Evolutionary conservation across 2,113 vertebrate genomes (phyloP).

Genomic region (Callipepla californica): DNA sequence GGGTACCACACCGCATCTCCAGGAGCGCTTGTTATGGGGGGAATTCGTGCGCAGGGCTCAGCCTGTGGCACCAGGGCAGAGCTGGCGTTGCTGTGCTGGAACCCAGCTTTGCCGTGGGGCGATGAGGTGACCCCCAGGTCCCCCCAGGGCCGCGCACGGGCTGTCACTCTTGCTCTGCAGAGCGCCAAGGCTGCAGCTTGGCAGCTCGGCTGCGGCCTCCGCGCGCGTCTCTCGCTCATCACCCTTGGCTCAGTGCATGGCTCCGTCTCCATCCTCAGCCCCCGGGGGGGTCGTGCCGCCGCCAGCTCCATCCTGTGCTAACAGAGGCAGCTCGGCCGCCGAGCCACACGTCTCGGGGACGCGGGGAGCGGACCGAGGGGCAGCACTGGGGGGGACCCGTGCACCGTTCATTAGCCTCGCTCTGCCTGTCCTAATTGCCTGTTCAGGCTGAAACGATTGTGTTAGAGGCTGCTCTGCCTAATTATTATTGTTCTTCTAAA

Average conservation of each 20-base stretch:
- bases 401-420: constrained; percentile 73
- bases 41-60: rapidly evolving
- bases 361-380: background rate
- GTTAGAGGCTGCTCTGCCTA: constrained; percentile 77
- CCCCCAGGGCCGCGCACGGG: background rate
- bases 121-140: too few relatives aligned
- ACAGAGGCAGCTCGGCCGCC: background rate
- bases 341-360: background rate
- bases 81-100: rapidly evolving
- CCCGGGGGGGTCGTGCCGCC: background rate
- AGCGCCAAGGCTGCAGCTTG: background rate
- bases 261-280: background rate
- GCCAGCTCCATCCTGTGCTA: background rate
- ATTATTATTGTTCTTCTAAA: constrained; percentile 76
- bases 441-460: constrained; percentile 77
- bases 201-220: background rate
- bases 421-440: constrained; percentile 78
- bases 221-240: background rate
- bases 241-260: background rate
- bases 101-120: background rate
- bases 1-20: rapidly evolving
- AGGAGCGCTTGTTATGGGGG: rapidly evolving
- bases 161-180: background rate
- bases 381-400: background rate
- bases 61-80: too few relatives aligned